Base-by-base conservation (phyloP, 2,113 vertebrate genomes). In the Gymnorhina tibicen region DNA sequence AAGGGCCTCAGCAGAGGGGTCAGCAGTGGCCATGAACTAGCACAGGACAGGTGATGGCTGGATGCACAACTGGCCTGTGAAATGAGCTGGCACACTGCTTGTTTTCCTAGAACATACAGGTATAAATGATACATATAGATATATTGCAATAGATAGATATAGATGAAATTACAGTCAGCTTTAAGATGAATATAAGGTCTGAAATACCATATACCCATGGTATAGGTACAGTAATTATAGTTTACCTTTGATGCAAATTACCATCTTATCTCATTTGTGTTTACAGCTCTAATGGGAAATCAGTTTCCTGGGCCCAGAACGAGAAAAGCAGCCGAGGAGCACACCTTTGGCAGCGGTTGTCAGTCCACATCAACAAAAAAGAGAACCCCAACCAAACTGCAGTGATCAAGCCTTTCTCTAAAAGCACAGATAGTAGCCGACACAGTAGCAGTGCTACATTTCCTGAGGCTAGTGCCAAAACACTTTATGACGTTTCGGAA, bases 401-500 rank as follows among this genome's bases (percentile, higher is more conserved):
- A 1, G 99, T 99, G 89, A 99, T 99, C 98, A 99, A 99, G 97
- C 99, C 99, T 89, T 99, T 99, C 96, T 99, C 99, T 60, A 99
- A 99, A 97, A 98, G 98, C 86, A 95, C 98, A 16, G 99, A 99
- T 69, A 98, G 98, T 95, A 99, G 98, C 59, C 98, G 98, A 88
- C 21, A 91, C 3, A 64, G 93, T 93, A 97, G 98, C 13, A 98
- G 98, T 0, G 92, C 98, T 52, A 97, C 97, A 3, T 98, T 98
- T 33, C 97, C 98, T 0, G 99, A 99, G 75, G 63, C 96, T 18
- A 95, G 97, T 91, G 95, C 98, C 44, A 99, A 99, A 97, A 98
- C 98, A 2, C 98, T 99, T 68, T 99, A 99, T 0, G 98, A 99
- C 0, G 99, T 99, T 58, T 98, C 98, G 0, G 99, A 99, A 89